A percentile compares a stretch with the other conserved stretches of the same genome.
Evolutionary conservation across 2,113 vertebrate genomes (phyloP).

Genomic region (Antennarius striatus): DNA sequence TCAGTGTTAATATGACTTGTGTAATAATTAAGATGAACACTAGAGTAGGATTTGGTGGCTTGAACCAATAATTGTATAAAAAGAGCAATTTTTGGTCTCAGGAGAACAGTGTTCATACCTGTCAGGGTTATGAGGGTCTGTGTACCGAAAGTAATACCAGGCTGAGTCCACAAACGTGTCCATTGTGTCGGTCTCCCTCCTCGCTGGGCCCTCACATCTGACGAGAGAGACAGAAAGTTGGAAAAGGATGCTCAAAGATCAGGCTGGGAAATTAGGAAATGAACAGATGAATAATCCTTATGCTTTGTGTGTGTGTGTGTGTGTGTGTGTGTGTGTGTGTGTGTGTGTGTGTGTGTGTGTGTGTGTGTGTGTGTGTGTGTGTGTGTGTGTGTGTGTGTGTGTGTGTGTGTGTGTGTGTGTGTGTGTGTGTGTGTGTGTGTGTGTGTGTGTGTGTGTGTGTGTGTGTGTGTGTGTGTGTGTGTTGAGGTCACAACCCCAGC

Average conservation of each 20-base stretch:
- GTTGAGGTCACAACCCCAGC: conserved; percentile 53
- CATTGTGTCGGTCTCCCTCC: conserved; percentile 94
- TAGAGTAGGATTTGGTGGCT: not conserved
- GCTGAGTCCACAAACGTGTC: conserved; percentile 96
- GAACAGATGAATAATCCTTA: conserved; percentile 32
- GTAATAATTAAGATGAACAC: too few relatives aligned
- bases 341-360: not conserved
- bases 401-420: not conserved
- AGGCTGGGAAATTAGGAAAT: conserved; percentile 31
- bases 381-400: conserved; percentile 18
- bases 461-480: conserved; percentile 7
- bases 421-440: too few relatives aligned
- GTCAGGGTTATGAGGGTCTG: conserved; percentile 85
- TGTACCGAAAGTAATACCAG: conserved; percentile 96
- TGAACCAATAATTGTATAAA: conserved; percentile 1
- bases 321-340: conserved; percentile 9
- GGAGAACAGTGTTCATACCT: conserved; percentile 75
- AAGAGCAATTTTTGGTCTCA: not conserved
- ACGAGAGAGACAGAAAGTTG: not conserved
- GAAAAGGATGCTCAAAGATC: conserved; percentile 3
- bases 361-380: not conserved
- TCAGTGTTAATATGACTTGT: too few relatives aligned
- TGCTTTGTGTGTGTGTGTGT: conserved; percentile 29
- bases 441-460: conserved; percentile 3
- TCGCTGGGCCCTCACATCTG: conserved; percentile 87